phyloP scores from a whole-genome alignment of 2,797 vertebrate genomes.

The Brachymystax lenok region DNA sequence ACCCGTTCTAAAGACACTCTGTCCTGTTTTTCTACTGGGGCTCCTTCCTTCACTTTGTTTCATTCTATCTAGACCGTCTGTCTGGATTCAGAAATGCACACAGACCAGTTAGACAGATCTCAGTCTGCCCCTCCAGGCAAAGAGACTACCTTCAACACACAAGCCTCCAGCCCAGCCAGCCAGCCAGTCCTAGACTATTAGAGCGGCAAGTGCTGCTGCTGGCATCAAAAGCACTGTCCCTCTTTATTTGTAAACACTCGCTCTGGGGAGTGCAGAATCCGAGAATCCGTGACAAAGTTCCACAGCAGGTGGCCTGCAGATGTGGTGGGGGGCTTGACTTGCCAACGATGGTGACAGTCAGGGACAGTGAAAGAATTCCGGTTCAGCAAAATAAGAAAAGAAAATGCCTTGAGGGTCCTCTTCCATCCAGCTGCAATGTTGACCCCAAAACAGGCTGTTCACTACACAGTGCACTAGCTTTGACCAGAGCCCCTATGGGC shows the following conservation, averaged over 20 bases:
- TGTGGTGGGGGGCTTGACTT: conserved; percentile 31
- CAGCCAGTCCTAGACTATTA: neutral
- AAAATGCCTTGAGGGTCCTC: conserved; percentile 45
- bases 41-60: neutral
- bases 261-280: neutral
- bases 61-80: neutral
- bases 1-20: neutral
- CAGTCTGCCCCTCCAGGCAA: conserved; percentile 8
- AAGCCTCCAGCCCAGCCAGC: conserved; percentile 13
- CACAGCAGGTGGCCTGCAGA: conserved; percentile 62
- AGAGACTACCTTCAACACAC: conserved; percentile 38
- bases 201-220: neutral
- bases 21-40: conserved; percentile 10
- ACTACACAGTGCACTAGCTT: neutral
- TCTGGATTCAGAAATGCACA: conserved; percentile 49
- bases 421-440: conserved; percentile 35
- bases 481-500: neutral
- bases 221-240: neutral
- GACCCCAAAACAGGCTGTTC: neutral
- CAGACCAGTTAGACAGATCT: conserved; percentile 46
- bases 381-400: conserved; percentile 32
- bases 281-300: conserved; percentile 26
- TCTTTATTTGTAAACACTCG: neutral
- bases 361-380: conserved; percentile 15
- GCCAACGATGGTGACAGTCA: conserved; percentile 1